Conservation (phyloP, 2,888 invertebrate genomes). For the Rhagonycha lutea region DNA sequence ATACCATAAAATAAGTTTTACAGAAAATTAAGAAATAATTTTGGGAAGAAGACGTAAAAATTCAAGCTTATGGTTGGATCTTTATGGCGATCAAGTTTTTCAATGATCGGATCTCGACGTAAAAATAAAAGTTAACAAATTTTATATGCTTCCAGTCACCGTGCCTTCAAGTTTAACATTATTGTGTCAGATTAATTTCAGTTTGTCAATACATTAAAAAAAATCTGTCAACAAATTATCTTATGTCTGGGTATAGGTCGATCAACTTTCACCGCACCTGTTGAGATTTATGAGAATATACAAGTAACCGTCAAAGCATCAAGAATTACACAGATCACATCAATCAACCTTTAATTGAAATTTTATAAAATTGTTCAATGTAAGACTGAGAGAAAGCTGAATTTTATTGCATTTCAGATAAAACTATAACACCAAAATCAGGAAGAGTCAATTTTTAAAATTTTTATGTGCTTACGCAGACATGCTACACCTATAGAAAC, state of each 20-base stretch:
- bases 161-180: background rate
- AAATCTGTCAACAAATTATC: slow-evolving; percentile 13
- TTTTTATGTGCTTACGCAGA: background rate
- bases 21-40: background rate
- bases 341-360: background rate
- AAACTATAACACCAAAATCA: background rate
- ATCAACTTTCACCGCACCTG: slow-evolving; percentile 14
- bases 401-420: background rate
- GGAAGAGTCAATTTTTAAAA: background rate
- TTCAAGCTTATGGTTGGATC: background rate
- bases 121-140: background rate
- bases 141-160: background rate
- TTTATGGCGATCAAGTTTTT: background rate
- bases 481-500: background rate
- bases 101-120: background rate
- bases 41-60: background rate
- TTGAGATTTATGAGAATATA: slow-evolving; percentile 9
- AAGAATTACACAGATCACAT: background rate
- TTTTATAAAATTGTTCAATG: background rate
- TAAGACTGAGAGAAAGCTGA: background rate
- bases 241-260: background rate
- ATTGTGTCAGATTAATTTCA: slow-evolving; percentile 4
- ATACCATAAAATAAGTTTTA: background rate
- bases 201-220: background rate
- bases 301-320: slow-evolving; percentile 8